Percentiles rank a stretch among this genome's conserved stretches.
Evolutionary conservation across 2,888 invertebrate species (phyloP).

Genomic region (Poecilobothrus nobilitatus): DNA sequence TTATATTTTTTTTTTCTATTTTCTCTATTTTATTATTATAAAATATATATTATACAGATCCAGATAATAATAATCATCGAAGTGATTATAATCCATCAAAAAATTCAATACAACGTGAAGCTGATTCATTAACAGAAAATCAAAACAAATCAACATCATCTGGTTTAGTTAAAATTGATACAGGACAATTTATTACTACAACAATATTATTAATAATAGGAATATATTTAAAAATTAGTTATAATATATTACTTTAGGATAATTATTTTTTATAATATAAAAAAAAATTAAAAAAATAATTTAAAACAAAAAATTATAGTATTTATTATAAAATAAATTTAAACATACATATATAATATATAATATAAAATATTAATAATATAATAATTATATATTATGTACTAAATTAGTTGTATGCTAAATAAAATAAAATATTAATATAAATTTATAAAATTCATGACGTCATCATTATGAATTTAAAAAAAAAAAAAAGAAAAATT

Average conservation of each 20-base stretch:
- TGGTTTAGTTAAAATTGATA: conserved; percentile 10
- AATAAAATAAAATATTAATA: not conserved
- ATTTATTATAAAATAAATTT: too few species aligned
- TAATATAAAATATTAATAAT: not conserved
- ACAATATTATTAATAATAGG: not conserved
- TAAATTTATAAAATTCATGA: too few species aligned
- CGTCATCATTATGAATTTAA: too few species aligned
- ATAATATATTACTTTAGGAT: not conserved
- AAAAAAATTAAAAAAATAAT: not conserved
- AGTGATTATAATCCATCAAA: conserved; percentile 26
- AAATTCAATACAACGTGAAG: conserved; percentile 22
- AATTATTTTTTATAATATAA: not conserved
- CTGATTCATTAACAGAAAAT: conserved; percentile 21
- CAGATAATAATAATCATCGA: conserved; percentile 39
- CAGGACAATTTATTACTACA: conserved; percentile 8
- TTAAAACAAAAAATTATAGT: not conserved
- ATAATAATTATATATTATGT: too few species aligned
- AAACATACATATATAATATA: too few species aligned
- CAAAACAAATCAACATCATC: conserved; percentile 14
- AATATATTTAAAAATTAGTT: not conserved
- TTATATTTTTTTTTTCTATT: too few species aligned
- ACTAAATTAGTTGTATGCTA: not conserved
- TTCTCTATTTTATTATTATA: too few species aligned
- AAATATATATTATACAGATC: too few species aligned
- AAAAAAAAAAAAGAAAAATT: too few species aligned